These are phyloP conservation scores for Cinclus mexicanus DNA, from an alignment of 2,113 vertebrate species.

Conservation along the genomic window DNA sequence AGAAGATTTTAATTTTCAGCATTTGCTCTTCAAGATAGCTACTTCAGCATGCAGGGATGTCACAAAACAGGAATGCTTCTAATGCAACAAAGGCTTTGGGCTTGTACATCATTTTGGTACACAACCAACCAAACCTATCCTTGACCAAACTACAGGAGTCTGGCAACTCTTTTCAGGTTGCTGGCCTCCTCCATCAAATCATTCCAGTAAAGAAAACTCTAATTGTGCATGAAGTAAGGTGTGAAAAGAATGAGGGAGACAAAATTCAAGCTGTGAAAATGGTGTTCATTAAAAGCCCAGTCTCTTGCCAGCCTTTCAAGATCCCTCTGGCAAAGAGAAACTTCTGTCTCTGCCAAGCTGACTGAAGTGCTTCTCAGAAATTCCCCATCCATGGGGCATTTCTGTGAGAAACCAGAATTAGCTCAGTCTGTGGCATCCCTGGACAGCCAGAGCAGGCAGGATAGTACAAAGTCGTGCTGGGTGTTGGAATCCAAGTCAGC, in stretches of 20 bases:
- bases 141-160: background rate
- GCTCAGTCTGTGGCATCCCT: rapidly evolving
- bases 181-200: background rate
- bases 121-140: background rate
- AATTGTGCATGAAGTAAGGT: background rate
- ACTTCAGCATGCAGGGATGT: background rate
- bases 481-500: background rate
- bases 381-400: background rate
- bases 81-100: background rate
- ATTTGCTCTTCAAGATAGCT: constrained; percentile 24
- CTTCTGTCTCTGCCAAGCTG: background rate
- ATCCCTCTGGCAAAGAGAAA: background rate
- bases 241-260: background rate
- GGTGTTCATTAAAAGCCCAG: background rate
- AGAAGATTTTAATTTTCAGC: constrained; percentile 47
- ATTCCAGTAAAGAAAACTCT: background rate
- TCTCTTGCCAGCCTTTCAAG: background rate
- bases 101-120: background rate
- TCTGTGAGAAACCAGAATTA: background rate
- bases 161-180: background rate
- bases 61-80: background rate
- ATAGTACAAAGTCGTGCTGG: background rate
- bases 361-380: background rate
- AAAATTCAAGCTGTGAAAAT: background rate
- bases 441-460: background rate